Percentiles rank a stretch among this genome's conserved stretches.
phyloP scores from a whole-genome alignment of 2,797 vertebrate genomes.

The Alfaro cultratus region DNA sequence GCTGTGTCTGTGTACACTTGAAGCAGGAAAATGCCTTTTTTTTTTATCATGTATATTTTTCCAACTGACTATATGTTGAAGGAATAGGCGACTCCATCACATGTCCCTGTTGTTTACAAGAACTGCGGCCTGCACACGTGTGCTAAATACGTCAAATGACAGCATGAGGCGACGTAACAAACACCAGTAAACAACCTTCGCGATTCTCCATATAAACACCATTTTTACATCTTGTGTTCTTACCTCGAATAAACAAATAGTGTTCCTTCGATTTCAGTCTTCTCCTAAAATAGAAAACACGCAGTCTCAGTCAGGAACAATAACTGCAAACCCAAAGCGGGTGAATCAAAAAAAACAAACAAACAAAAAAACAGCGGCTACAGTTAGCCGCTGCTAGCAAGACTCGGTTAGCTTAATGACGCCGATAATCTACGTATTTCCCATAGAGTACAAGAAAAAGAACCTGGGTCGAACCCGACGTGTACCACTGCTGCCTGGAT shows the following conservation, averaged over 20 bases:
- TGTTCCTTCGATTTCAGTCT: slow-evolving; percentile 96
- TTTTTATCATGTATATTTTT: neutral
- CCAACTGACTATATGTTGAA: neutral
- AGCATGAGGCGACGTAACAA: slow-evolving; percentile 3
- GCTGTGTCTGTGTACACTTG: neutral
- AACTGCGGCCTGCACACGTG: slow-evolving; percentile 44
- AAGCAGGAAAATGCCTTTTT: neutral
- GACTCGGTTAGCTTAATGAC: neutral
- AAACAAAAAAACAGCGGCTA: neutral
- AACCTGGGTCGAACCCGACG: neutral
- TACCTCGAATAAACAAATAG: slow-evolving; percentile 97
- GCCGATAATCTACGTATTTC: neutral
- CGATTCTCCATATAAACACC: neutral
- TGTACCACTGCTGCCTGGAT: rapidly evolving
- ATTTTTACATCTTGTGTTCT: neutral
- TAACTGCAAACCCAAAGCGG: neutral
- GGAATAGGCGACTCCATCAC: neutral
- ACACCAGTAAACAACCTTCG: slow-evolving; percentile 12
- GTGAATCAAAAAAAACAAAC: neutral
- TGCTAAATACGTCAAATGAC: slow-evolving; percentile 34
- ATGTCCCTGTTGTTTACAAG: slow-evolving; percentile 62
- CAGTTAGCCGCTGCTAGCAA: slow-evolving; percentile 5
- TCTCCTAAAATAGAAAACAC: slow-evolving; percentile 84
- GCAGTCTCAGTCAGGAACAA: slow-evolving; percentile 6
- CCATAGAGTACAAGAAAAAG: neutral